Evolutionary conservation across 2,797 vertebrate species (phyloP).

Genomic region (Limosa lapponica): DNA sequence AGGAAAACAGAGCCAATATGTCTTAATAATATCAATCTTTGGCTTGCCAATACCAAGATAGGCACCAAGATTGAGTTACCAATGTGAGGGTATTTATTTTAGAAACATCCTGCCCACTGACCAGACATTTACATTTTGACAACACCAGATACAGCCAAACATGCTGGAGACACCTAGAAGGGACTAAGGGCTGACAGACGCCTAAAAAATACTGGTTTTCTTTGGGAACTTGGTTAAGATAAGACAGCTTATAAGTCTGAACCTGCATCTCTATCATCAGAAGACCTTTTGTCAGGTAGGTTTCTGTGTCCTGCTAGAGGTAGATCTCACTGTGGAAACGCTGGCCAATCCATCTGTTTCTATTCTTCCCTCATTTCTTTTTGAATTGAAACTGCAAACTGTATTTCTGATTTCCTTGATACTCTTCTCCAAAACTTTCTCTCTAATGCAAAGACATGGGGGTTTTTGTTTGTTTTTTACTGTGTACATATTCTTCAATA

Average conservation of each 20-base stretch:
- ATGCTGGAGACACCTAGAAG: background rate
- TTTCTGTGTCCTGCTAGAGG: background rate
- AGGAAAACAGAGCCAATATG: background rate
- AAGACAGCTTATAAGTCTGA: background rate
- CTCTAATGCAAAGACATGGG: background rate
- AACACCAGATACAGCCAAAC: background rate
- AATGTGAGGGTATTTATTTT: background rate
- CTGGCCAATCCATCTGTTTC: background rate
- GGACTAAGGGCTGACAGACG: background rate
- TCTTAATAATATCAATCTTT: background rate
- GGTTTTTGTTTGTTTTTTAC: background rate
- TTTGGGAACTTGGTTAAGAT: background rate
- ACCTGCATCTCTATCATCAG: background rate
- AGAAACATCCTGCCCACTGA: background rate
- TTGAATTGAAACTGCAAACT: background rate
- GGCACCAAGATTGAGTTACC: background rate
- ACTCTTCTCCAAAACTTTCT: background rate
- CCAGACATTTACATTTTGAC: background rate
- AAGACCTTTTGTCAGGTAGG: background rate
- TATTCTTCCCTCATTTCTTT: background rate
- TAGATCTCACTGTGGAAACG: background rate
- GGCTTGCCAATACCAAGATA: background rate
- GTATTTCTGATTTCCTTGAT: background rate
- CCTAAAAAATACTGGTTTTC: background rate
- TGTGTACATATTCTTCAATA: background rate